Percentiles rank a stretch among this genome's conserved stretches.
Evolutionary conservation across 2,888 invertebrate genomes (phyloP).

Genomic region (Boloria selene): DNA sequence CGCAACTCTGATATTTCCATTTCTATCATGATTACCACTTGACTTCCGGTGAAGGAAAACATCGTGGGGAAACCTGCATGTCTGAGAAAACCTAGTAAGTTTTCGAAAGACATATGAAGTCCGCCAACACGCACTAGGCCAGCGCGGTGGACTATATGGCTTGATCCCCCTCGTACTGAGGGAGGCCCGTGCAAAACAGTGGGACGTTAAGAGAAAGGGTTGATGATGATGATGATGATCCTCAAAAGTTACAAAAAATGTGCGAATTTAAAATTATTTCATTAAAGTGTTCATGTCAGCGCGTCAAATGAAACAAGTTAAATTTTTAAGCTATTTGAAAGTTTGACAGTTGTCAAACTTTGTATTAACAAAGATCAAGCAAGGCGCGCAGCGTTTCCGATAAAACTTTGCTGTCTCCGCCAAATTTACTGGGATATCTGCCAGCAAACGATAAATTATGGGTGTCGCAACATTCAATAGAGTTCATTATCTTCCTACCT

Average conservation of each 20-base stretch:
- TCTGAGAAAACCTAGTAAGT: too few species aligned
- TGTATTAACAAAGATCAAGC: conserved; percentile 58
- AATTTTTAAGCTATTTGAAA: conserved; percentile 37
- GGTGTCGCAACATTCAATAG: conserved; percentile 67
- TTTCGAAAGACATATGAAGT: too few species aligned
- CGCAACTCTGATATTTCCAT: too few species aligned
- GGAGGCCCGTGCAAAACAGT: too few species aligned
- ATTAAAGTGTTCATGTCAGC: conserved; percentile 10
- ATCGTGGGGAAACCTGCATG: too few species aligned
- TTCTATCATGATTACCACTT: too few species aligned
- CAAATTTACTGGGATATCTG: conserved; percentile 59
- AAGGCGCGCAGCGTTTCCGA: conserved; percentile 52
- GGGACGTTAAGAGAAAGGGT: too few species aligned
- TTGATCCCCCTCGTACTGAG: too few species aligned
- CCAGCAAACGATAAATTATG: conserved; percentile 70
- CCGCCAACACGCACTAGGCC: too few species aligned
- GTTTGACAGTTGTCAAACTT: conserved; percentile 54
- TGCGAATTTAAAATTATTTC: conserved; percentile 5
- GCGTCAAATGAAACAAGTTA: conserved; percentile 4
- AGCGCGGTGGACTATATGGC: too few species aligned
- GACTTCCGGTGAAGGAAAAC: too few species aligned
- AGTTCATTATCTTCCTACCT: conserved; percentile 41
- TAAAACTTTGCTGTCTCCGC: conserved; percentile 62
- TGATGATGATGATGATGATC: too few species aligned
- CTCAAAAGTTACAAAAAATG: background rate